Evolutionary conservation across 2,113 vertebrate species (phyloP).

Genomic region (Procapra przewalskii): DNA sequence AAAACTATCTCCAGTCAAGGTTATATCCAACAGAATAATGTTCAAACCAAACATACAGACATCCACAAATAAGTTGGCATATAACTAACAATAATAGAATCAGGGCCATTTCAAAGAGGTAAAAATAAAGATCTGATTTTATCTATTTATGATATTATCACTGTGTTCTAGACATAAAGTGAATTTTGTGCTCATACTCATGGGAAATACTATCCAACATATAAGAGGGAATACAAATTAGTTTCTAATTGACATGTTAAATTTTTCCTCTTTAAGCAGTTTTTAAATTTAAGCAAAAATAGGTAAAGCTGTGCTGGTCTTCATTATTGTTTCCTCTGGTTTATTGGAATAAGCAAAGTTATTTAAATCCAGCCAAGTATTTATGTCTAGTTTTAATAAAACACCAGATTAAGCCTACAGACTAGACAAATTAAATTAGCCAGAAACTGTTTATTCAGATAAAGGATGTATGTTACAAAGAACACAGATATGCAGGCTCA

Average conservation of each 20-base stretch:
- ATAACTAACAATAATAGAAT: neutral
- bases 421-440: constrained; percentile 26
- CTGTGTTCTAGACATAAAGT: constrained; percentile 12
- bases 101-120: neutral
- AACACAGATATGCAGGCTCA: neutral
- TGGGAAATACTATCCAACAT: neutral
- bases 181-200: constrained; percentile 1
- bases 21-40: constrained; percentile 14
- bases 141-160: constrained; percentile 17
- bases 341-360: neutral
- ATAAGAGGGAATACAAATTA: neutral
- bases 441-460: neutral
- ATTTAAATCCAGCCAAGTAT: neutral
- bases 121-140: constrained; percentile 39
- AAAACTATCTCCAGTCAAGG: constrained; percentile 12
- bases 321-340: neutral
- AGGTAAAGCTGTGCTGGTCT: neutral
- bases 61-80: neutral
- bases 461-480: neutral
- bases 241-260: constrained; percentile 9
- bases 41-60: constrained; percentile 18
- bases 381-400: constrained; percentile 29
- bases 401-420: neutral
- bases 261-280: neutral
- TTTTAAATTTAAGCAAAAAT: constrained; percentile 5